Percentiles rank a stretch among this genome's conserved stretches.
These are phyloP conservation scores for Drosophila pseudoananassae DNA, from an alignment of 1,140 invertebrate genomes.

Conservation along the genomic window DNA sequence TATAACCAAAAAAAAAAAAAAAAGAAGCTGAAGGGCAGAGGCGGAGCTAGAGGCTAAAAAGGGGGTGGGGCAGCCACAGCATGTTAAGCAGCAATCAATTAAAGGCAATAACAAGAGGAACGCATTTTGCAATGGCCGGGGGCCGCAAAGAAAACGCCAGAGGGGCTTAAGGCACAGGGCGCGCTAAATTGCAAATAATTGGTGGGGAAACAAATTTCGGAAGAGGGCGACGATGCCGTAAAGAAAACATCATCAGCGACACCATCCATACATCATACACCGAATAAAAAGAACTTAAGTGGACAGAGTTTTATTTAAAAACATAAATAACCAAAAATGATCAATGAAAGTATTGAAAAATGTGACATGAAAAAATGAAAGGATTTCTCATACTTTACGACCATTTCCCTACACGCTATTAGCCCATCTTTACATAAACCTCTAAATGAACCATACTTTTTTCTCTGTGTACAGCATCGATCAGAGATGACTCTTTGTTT, in stretches of 20 bases:
- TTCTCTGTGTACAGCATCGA: constrained; percentile 30
- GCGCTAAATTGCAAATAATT: constrained; percentile 77
- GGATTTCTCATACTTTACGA: no score
- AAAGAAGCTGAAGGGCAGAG: constrained; percentile 21
- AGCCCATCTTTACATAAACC: no score
- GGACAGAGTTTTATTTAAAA: neutral
- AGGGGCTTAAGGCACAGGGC: constrained; percentile 23
- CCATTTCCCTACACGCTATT: no score
- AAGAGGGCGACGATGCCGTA: constrained; percentile 12
- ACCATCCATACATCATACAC: constrained; percentile 21
- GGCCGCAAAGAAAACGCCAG: constrained; percentile 24
- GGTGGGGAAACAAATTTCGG: constrained; percentile 32
- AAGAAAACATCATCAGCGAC: constrained; percentile 46
- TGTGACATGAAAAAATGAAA: neutral
- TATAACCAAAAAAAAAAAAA: constrained; percentile 49
- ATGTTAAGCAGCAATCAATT: constrained; percentile 75
- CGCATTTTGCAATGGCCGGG: constrained; percentile 46
- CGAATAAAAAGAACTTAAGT: constrained; percentile 18
- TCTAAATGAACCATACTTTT: neutral
- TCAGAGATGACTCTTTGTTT: constrained; percentile 48
- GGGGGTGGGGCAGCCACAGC: neutral
- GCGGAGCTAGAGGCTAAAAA: neutral
- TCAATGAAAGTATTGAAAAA: neutral
- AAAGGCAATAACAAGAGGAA: constrained; percentile 62
- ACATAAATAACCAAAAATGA: neutral